A percentile compares a stretch with the other conserved stretches of the same genome.
Conservation (phyloP, 2,888 invertebrate species). For the Spodoptera exigua region DNA sequence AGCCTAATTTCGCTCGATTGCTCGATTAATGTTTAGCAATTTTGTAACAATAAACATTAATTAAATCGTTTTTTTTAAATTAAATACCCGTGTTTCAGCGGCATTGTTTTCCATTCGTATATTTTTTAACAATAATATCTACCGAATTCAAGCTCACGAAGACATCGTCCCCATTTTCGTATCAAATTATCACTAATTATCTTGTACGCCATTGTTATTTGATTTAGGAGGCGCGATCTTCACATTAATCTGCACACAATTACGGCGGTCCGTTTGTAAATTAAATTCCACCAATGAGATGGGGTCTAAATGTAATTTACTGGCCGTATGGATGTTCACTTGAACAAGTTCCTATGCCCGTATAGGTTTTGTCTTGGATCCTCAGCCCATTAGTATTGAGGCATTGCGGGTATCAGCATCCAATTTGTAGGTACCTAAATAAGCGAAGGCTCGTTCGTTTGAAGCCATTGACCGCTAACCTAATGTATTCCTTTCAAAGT, state of each 20-base stretch:
- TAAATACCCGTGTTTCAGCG: neutral
- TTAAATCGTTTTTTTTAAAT: neutral
- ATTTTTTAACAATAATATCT: slow-evolving; percentile 35
- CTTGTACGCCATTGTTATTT: slow-evolving; percentile 45
- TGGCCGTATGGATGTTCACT: slow-evolving; percentile 24
- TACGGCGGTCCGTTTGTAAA: slow-evolving; percentile 47
- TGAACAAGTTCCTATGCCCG: slow-evolving; percentile 22
- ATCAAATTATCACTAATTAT: slow-evolving; percentile 51
- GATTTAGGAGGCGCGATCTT: slow-evolving; percentile 51
- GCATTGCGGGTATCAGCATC: slow-evolving; percentile 44
- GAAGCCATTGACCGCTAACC: slow-evolving; percentile 74
- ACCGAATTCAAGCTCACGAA: slow-evolving; percentile 8
- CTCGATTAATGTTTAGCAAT: too few species aligned
- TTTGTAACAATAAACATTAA: neutral
- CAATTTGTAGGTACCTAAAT: slow-evolving; percentile 61
- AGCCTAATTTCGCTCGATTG: too few species aligned
- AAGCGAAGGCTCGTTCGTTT: slow-evolving; percentile 44
- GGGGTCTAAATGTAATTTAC: slow-evolving; percentile 44
- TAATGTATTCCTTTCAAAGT: slow-evolving; percentile 85
- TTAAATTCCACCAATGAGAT: slow-evolving; percentile 51
- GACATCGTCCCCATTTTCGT: slow-evolving; percentile 36
- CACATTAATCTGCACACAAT: slow-evolving; percentile 47
- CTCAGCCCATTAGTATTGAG: slow-evolving; percentile 31
- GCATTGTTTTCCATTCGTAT: slow-evolving; percentile 3
- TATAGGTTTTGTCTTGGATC: slow-evolving; percentile 38